A percentile compares a stretch with the other conserved stretches of the same genome.
Evolutionary conservation across 2,113 vertebrate genomes (phyloP).

Genomic region (Trematomus loennbergii): DNA sequence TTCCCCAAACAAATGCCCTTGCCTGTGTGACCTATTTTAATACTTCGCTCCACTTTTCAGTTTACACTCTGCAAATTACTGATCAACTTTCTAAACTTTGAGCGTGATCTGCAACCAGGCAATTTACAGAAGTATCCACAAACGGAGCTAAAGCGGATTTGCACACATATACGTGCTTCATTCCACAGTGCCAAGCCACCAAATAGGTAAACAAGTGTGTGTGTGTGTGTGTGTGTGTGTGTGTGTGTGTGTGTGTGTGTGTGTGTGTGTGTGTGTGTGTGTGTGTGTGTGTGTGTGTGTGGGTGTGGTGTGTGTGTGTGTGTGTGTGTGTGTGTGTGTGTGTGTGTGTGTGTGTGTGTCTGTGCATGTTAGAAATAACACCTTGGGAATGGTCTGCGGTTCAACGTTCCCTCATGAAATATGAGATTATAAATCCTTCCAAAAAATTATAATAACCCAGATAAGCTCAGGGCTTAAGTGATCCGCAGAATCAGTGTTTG

Average conservation of each 20-base stretch:
- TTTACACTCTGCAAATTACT: conserved; percentile 38
- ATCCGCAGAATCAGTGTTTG: conserved; percentile 81
- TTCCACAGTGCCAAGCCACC: conserved; percentile 74
- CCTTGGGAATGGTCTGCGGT: conserved; percentile 74
- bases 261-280: background rate
- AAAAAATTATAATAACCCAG: conserved; percentile 83
- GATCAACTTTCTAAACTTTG: conserved; percentile 76
- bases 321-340: background rate
- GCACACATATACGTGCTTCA: conserved; percentile 70
- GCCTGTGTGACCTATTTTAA: conserved; percentile 25
- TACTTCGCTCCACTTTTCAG: conserved; percentile 14
- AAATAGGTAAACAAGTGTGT: conserved; percentile 79
- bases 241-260: conserved; percentile 18
- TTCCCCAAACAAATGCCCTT: background rate
- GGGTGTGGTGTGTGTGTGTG: conserved; percentile 28
- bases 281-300: conserved; percentile 38
- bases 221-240: conserved; percentile 34
- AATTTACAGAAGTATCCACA: conserved; percentile 74
- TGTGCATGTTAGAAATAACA: conserved; percentile 67
- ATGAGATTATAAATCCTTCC: conserved; percentile 82
- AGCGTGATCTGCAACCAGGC: conserved; percentile 64
- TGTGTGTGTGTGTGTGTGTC: conserved; percentile 32
- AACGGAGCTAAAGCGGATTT: conserved; percentile 79
- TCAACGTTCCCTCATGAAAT: conserved; percentile 76
- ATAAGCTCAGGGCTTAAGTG: conserved; percentile 82